phyloP scores from a whole-genome alignment of 2,888 invertebrate genomes.

The Luffia ferchaultella region DNA sequence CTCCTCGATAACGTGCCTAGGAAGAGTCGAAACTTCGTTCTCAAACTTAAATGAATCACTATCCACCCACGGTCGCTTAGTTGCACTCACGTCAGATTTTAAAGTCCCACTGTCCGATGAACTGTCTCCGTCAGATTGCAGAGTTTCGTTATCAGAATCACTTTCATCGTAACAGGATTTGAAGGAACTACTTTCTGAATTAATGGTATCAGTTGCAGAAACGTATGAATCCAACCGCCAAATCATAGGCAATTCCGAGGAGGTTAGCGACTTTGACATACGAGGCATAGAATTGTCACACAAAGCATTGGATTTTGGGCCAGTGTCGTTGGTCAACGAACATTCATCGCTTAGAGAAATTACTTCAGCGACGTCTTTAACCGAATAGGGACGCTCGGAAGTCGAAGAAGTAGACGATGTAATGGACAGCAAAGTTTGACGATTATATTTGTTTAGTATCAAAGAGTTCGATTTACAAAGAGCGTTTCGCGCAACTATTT shows the following conservation, averaged over 20 bases:
- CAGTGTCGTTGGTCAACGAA: slow-evolving; percentile 35
- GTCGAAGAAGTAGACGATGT: slow-evolving; percentile 26
- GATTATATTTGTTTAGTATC: background rate
- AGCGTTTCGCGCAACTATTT: slow-evolving; percentile 29
- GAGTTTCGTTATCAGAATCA: slow-evolving; percentile 33
- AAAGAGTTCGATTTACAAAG: background rate
- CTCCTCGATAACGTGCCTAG: slow-evolving; percentile 32
- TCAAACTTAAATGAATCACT: slow-evolving; percentile 54
- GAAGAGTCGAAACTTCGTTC: slow-evolving; percentile 18
- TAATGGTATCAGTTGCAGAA: slow-evolving; percentile 41
- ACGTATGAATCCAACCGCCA: slow-evolving; percentile 52
- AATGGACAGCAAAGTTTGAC: slow-evolving; percentile 26
- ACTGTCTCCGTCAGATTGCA: slow-evolving; percentile 51
- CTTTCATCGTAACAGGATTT: slow-evolving; percentile 45
- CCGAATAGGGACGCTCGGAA: slow-evolving; percentile 41
- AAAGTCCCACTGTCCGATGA: slow-evolving; percentile 49
- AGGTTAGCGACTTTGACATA: slow-evolving; percentile 45
- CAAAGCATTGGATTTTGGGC: slow-evolving; percentile 35
- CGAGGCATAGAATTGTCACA: slow-evolving; percentile 31
- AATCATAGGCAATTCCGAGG: slow-evolving; percentile 56
- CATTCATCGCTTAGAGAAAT: slow-evolving; percentile 40
- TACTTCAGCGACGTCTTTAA: slow-evolving; percentile 51
- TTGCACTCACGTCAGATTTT: slow-evolving; percentile 44
- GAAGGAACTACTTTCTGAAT: slow-evolving; percentile 42
- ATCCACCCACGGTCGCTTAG: slow-evolving; percentile 54